Percentiles rank a stretch among this genome's conserved stretches.
These are phyloP conservation scores for Enteromius treurensis DNA, from an alignment of 2,797 vertebrate species.

Conservation along the genomic window DNA sequence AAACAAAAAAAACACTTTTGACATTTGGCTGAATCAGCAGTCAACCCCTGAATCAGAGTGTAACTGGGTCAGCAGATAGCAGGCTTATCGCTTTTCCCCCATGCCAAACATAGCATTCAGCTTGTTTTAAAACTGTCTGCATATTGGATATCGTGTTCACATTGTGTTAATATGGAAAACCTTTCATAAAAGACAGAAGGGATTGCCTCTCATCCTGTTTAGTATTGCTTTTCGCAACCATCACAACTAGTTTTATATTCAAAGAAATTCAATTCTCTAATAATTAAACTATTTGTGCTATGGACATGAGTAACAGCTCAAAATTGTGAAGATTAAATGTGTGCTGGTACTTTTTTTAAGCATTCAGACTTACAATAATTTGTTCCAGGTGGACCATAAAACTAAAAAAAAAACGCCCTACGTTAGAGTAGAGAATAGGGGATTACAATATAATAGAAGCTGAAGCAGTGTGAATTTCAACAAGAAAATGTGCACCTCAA, in stretches of 20 bases:
- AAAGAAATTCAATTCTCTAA: background rate
- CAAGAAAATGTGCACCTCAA: background rate
- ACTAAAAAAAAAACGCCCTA: background rate
- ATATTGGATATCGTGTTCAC: slow-evolving; percentile 26
- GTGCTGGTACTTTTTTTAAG: background rate
- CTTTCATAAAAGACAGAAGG: slow-evolving; percentile 7
- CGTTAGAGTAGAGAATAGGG: background rate
- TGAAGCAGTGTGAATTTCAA: background rate
- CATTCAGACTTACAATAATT: background rate
- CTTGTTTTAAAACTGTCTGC: slow-evolving; percentile 44
- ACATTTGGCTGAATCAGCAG: slow-evolving; percentile 39
- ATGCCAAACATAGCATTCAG: slow-evolving; percentile 41
- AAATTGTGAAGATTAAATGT: background rate
- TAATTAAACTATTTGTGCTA: background rate
- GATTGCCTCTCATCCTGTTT: background rate
- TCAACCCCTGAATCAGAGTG: slow-evolving; percentile 14
- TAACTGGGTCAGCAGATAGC: slow-evolving; percentile 42
- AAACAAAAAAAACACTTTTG: slow-evolving; percentile 7
- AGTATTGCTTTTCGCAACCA: background rate
- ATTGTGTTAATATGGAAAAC: slow-evolving; percentile 28
- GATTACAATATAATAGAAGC: background rate
- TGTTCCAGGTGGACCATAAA: background rate
- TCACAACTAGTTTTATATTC: background rate
- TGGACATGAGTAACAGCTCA: background rate
- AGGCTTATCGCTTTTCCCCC: slow-evolving; percentile 43